Evolutionary conservation across 2,797 vertebrate species (phyloP).

Genomic region (Sardinella longiceps): DNA sequence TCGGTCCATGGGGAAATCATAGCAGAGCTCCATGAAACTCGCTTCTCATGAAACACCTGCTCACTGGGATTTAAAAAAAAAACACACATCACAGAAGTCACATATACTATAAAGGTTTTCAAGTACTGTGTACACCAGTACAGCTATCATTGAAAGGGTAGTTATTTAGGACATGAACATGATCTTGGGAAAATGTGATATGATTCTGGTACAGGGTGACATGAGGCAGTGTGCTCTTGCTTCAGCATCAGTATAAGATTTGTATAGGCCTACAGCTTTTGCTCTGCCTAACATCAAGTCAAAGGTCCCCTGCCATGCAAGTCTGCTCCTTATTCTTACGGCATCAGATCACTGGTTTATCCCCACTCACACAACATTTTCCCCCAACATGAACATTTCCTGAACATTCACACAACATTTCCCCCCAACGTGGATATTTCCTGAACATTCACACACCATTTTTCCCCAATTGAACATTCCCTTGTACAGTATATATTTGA

Average conservation of each 20-base stretch:
- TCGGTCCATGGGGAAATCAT: slow-evolving; percentile 32
- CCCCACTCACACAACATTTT: not conserved
- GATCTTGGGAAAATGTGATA: not conserved
- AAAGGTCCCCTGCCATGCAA: not conserved
- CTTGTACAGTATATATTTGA: not conserved
- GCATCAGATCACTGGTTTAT: not conserved
- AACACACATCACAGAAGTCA: slow-evolving; percentile 23
- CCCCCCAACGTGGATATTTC: too few species aligned
- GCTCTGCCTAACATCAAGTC: slow-evolving; percentile 18
- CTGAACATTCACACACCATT: not conserved
- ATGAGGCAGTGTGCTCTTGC: not conserved
- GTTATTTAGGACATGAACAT: not conserved
- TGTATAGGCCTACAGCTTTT: slow-evolving; percentile 7
- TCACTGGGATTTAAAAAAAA: slow-evolving; percentile 18
- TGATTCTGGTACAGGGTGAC: not conserved
- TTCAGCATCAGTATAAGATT: not conserved
- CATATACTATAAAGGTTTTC: not conserved
- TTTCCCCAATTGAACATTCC: not conserved
- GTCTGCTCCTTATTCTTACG: not conserved
- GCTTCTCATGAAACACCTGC: slow-evolving; percentile 26
- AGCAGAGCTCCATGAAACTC: slow-evolving; percentile 46
- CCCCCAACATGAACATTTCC: not conserved
- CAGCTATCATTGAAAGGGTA: not conserved
- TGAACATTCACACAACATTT: not conserved
- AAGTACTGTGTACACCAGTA: not conserved